A percentile compares a stretch with the other conserved stretches of the same genome.
Conservation (phyloP, 2,888 invertebrate genomes). For the Mythimna pallens region DNA sequence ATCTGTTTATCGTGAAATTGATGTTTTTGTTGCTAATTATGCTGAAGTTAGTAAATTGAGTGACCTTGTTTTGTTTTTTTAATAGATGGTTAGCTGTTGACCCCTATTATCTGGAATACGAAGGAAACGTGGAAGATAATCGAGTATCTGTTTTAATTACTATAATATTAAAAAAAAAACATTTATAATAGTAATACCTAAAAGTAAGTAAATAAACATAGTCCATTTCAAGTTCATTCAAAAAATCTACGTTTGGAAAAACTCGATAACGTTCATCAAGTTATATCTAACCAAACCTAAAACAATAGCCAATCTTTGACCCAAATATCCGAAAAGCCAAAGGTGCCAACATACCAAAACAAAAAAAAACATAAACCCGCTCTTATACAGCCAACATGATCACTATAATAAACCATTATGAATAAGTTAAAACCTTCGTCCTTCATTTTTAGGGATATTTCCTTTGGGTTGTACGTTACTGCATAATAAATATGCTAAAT, state of each 20-base stretch:
- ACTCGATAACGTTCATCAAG: neutral
- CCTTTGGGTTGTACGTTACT: constrained; percentile 49
- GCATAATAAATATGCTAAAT: constrained; percentile 59
- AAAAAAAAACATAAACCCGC: constrained; percentile 72
- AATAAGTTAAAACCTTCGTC: constrained; percentile 62
- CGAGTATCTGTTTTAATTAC: neutral
- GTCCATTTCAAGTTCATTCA: neutral
- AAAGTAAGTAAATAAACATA: neutral
- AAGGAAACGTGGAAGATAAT: constrained; percentile 8
- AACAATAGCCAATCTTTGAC: neutral
- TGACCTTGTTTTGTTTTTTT: constrained; percentile 10
- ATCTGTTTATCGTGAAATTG: constrained; percentile 8
- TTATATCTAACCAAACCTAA: neutral
- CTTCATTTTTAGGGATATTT: constrained; percentile 49
- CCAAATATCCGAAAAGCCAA: constrained; percentile 48
- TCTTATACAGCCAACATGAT: constrained; percentile 76
- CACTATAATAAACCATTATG: constrained; percentile 74
- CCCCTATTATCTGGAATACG: neutral
- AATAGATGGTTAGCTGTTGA: neutral
- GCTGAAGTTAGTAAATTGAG: constrained; percentile 1
- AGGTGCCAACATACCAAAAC: constrained; percentile 63
- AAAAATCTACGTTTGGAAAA: too few relatives aligned
- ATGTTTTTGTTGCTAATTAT: constrained; percentile 7
- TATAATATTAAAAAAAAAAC: neutral
- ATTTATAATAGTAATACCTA: neutral